Evolutionary conservation across 2,888 invertebrate species (phyloP).

Genomic region (Pachycephus smyrnensis): DNA sequence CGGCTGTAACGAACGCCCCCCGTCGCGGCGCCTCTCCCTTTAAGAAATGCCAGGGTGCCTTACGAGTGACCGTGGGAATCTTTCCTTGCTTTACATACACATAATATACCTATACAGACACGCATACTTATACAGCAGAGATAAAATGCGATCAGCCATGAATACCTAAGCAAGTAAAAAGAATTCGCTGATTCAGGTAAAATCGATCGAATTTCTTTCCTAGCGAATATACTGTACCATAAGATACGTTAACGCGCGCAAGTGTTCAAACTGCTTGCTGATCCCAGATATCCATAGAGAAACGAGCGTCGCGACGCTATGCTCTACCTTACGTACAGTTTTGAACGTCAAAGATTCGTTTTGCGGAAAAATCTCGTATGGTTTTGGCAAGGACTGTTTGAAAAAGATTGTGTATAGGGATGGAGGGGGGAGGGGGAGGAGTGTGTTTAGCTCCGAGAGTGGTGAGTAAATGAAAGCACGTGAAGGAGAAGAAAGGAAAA

Average conservation of each 20-base stretch:
- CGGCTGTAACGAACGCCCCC: slow-evolving; percentile 28
- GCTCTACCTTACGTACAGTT: neutral
- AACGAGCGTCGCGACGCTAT: neutral
- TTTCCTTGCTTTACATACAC: neutral
- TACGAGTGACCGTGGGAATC: slow-evolving; percentile 33
- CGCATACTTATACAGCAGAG: neutral
- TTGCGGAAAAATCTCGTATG: neutral
- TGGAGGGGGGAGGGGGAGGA: neutral
- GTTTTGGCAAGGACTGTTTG: neutral
- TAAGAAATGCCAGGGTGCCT: slow-evolving; percentile 24
- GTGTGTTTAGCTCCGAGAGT: neutral
- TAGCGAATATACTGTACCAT: neutral
- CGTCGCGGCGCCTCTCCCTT: slow-evolving; percentile 19
- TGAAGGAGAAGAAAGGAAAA: neutral
- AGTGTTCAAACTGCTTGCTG: neutral
- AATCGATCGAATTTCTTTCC: neutral
- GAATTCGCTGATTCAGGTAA: neutral
- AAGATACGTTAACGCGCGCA: neutral
- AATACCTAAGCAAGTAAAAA: neutral
- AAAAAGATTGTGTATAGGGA: neutral
- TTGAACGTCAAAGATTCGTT: neutral
- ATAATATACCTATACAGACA: slow-evolving; percentile 24
- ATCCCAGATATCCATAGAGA: neutral
- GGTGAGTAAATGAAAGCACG: neutral
- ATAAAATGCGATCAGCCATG: too few relatives aligned